phyloP scores from a whole-genome alignment of 2,113 vertebrate genomes.

The Brienomyrus brachyistius region DNA sequence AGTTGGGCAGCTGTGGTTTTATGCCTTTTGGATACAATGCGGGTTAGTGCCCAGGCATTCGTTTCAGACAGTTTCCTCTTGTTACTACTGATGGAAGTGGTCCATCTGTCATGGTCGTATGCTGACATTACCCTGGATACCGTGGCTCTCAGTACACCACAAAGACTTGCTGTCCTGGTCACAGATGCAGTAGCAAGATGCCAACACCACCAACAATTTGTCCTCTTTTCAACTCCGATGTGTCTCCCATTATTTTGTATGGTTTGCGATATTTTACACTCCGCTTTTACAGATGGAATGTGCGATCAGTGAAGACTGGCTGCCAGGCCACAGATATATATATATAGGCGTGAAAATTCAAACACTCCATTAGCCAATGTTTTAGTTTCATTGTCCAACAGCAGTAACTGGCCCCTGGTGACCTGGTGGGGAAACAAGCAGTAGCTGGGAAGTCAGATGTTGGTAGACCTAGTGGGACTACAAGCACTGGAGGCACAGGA shows the following conservation, averaged over 20 bases:
- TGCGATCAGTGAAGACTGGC: no score
- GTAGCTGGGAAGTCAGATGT: background rate
- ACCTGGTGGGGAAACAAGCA: no score
- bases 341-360: background rate
- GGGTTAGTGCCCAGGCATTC: background rate
- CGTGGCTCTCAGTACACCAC: no score
- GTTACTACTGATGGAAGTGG: background rate
- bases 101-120: background rate
- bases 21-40: background rate
- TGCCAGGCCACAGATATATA: background rate
- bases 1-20: background rate
- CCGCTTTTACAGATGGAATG: no score
- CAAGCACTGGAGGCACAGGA: background rate
- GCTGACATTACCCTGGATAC: background rate
- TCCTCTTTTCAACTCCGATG: no score
- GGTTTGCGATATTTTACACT: no score
- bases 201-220: no score
- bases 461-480: background rate
- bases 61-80: background rate
- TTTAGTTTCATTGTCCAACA: background rate
- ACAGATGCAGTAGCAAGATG: no score
- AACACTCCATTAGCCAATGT: background rate
- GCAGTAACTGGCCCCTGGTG: background rate
- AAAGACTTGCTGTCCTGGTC: background rate
- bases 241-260: no score